Evolutionary conservation across 1,140 invertebrate genomes (phyloP).

Genomic region (Drosophila jambulina): DNA sequence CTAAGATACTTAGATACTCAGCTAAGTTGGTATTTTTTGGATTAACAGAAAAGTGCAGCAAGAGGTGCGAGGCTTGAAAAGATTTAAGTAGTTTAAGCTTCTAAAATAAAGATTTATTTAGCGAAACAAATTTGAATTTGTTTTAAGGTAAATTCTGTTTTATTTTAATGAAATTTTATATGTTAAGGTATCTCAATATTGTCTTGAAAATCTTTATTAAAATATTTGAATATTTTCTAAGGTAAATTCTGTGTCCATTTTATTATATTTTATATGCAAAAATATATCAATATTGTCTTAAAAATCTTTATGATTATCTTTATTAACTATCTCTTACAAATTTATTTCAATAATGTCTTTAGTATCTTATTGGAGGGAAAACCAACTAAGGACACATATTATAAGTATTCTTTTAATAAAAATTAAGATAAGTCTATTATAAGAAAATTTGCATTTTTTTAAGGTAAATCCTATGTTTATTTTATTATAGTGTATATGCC

Average conservation of each 20-base stretch:
- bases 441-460: no score
- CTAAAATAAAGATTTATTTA: neutral
- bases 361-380: neutral
- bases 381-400: neutral
- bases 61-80: neutral
- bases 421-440: no score
- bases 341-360: neutral
- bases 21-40: neutral
- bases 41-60: neutral
- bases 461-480: no score
- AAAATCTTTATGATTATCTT: neutral
- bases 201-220: neutral
- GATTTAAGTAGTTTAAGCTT: neutral
- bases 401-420: neutral
- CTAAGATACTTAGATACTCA: neutral
- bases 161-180: neutral
- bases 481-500: no score
- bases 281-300: neutral
- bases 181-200: neutral
- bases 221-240: neutral
- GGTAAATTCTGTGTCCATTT: neutral
- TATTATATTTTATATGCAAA: neutral
- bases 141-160: neutral
- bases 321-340: neutral
- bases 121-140: neutral